Conservation (phyloP, 2,888 invertebrate genomes). For the Stenolophus ochropezus region DNA sequence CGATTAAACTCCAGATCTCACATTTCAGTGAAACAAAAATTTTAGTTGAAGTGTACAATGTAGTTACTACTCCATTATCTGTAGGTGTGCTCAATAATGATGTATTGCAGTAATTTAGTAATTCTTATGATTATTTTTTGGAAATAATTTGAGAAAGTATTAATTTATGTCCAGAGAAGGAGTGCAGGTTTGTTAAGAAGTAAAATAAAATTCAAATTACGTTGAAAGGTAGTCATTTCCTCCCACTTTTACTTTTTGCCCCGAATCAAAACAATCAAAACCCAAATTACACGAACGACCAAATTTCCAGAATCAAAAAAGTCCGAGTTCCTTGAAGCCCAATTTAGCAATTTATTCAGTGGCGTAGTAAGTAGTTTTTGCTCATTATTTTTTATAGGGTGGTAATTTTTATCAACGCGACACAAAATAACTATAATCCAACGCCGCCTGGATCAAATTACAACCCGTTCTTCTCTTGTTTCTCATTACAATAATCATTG, state of each 20-base stretch:
- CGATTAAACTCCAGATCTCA: no score
- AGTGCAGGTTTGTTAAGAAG: background rate
- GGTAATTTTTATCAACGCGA: slow-evolving; percentile 57
- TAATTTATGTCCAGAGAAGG: background rate
- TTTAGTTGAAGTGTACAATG: no score
- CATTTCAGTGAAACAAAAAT: no score
- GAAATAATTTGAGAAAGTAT: background rate
- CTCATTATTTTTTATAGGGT: slow-evolving; percentile 59
- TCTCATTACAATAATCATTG: slow-evolving; percentile 58
- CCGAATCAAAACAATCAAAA: slow-evolving; percentile 19
- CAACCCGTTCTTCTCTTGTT: slow-evolving; percentile 43
- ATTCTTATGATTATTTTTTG: background rate
- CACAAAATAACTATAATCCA: slow-evolving; percentile 59
- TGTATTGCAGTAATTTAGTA: background rate
- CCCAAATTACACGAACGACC: slow-evolving; percentile 15
- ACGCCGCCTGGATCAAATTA: slow-evolving; percentile 54
- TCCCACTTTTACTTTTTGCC: slow-evolving; percentile 11
- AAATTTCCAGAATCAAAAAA: slow-evolving; percentile 51
- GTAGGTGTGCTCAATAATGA: no score
- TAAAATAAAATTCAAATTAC: slow-evolving; percentile 12
- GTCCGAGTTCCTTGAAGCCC: slow-evolving; percentile 51
- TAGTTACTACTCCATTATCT: no score
- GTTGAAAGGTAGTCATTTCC: slow-evolving; percentile 27
- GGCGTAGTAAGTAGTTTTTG: slow-evolving; percentile 47
- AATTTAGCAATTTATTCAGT: slow-evolving; percentile 58